phyloP scores from a whole-genome alignment of 2,113 vertebrate species.

The Artemisiospiza belli region DNA sequence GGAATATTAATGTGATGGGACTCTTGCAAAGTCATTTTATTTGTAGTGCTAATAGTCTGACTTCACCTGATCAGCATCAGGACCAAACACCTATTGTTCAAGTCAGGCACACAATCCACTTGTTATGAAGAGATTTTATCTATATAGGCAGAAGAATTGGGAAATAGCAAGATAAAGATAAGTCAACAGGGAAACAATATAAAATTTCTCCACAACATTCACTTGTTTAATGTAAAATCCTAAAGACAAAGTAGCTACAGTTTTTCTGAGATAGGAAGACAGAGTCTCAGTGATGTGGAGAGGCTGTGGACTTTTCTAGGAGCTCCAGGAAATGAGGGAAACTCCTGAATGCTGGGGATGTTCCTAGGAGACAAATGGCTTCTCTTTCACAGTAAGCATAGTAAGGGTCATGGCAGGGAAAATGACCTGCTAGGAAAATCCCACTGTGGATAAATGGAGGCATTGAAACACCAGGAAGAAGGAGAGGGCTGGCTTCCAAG shows the following conservation, averaged over 20 bases:
- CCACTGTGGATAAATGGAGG: not conserved
- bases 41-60: slow-evolving; percentile 24
- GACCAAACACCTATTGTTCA: slow-evolving; percentile 13
- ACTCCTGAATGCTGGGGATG: not conserved
- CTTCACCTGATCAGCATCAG: not conserved
- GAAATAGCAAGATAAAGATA: not conserved
- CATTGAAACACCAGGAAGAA: slow-evolving; percentile 25
- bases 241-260: slow-evolving; percentile 36
- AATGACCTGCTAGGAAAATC: not conserved
- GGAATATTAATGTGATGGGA: slow-evolving; percentile 8
- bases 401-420: not conserved
- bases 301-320: slow-evolving; percentile 7
- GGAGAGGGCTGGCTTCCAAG: not conserved
- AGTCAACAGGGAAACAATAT: not conserved
- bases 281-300: not conserved
- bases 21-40: slow-evolving; percentile 25
- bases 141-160: not conserved
- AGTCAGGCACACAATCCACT: not conserved
- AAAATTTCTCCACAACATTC: not conserved
- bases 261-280: not conserved
- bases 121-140: slow-evolving; percentile 12
- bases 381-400: not conserved
- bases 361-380: not conserved
- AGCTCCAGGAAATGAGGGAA: not conserved
- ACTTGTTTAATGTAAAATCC: not conserved